phyloP scores from a whole-genome alignment of 2,113 vertebrate species.

The Columba janthina region DNA sequence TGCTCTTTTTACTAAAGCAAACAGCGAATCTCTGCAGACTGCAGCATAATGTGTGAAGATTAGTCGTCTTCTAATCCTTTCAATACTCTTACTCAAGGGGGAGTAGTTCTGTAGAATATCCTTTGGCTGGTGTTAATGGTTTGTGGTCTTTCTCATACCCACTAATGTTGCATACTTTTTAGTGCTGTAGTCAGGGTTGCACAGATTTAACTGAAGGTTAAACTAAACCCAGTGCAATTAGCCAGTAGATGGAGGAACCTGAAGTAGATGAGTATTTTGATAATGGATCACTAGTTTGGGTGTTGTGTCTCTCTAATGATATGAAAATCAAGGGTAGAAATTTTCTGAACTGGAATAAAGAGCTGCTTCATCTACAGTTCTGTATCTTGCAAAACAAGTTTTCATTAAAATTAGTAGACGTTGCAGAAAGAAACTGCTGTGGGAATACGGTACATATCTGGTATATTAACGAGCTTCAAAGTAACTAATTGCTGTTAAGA shows the following conservation, averaged over 20 bases:
- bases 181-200: not conserved
- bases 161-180: not conserved
- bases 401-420: not conserved
- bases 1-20: not conserved
- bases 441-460: fast-evolving
- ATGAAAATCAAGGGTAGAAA: not conserved
- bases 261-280: not conserved
- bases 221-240: not conserved
- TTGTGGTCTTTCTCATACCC: not conserved
- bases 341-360: not conserved
- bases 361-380: not conserved
- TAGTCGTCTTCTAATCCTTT: not conserved
- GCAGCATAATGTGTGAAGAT: not conserved
- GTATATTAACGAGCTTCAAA: not conserved
- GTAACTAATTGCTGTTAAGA: not conserved
- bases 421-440: not conserved
- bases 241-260: not conserved
- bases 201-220: not conserved
- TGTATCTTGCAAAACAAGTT: not conserved
- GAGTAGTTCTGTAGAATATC: not conserved
- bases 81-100: not conserved
- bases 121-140: not conserved
- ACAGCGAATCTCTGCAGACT: not conserved
- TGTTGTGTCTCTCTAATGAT: not conserved
- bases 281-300: not conserved